Evolutionary conservation across 2,113 vertebrate species (phyloP).

Genomic region (Strix uralensis): DNA sequence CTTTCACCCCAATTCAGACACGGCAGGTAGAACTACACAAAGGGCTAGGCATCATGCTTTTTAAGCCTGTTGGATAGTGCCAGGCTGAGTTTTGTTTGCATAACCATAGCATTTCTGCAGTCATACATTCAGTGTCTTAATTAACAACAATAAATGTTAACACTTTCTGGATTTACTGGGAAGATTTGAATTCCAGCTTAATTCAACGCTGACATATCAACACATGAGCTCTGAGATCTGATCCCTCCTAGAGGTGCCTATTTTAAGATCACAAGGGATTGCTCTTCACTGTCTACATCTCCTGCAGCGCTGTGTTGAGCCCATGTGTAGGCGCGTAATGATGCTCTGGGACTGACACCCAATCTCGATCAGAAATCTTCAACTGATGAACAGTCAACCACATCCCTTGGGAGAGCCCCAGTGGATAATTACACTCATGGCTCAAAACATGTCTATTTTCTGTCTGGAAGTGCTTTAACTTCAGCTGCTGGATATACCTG

Average conservation of each 20-base stretch:
- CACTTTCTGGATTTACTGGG: constrained; percentile 5
- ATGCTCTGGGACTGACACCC: not conserved
- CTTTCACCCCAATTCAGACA: not conserved
- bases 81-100: not conserved
- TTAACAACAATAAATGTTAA: not conserved
- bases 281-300: not conserved
- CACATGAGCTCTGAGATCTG: not conserved
- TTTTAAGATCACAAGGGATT: not conserved
- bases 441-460: not conserved
- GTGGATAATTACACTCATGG: not conserved
- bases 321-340: accelerated
- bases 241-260: not conserved
- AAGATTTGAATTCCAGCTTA: not conserved
- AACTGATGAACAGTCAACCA: not conserved
- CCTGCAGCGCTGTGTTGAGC: not conserved
- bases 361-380: not conserved
- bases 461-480: not conserved
- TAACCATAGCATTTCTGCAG: not conserved
- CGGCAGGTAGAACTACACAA: not conserved
- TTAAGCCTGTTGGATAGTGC: not conserved
- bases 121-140: not conserved
- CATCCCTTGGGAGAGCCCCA: not conserved
- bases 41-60: not conserved
- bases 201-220: not conserved
- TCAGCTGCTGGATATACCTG: not conserved